Conservation (phyloP, 2,797 vertebrate genomes). For the Ambastaia sidthimunki region DNA sequence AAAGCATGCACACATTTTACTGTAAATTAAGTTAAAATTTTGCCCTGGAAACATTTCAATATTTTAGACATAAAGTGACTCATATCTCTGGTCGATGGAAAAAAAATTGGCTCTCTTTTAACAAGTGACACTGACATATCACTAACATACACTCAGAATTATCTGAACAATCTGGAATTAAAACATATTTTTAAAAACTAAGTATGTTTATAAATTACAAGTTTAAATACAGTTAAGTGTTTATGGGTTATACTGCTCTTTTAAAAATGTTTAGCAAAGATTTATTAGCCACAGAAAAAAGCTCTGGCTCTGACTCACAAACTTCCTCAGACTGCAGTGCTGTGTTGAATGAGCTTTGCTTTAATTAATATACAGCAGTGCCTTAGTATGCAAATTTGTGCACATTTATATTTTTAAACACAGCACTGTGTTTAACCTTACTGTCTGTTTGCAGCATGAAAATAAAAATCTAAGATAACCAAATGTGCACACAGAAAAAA, state of each 20-base stretch:
- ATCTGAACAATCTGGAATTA: slow-evolving; percentile 24
- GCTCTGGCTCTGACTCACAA: not conserved
- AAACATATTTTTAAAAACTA: slow-evolving; percentile 20
- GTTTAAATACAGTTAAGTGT: not conserved
- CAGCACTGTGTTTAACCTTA: not conserved
- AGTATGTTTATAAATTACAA: not conserved
- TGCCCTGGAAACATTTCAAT: not conserved
- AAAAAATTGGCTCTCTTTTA: slow-evolving; percentile 12
- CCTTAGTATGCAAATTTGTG: not conserved
- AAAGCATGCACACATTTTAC: not conserved
- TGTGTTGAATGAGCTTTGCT: slow-evolving; percentile 4
- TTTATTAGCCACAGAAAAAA: slow-evolving; percentile 21
- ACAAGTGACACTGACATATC: slow-evolving; percentile 18
- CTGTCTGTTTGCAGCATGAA: not conserved
- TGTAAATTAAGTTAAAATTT: not conserved
- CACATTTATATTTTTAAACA: not conserved
- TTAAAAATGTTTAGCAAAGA: not conserved
- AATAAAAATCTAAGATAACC: not conserved
- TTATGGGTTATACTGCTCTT: not conserved
- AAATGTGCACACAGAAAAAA: not conserved
- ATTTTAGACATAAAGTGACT: slow-evolving; percentile 1
- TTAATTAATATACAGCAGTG: slow-evolving; percentile 20
- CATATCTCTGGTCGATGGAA: no score
- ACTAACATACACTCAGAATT: slow-evolving; percentile 45
- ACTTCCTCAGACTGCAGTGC: not conserved